Conservation (phyloP, 2,797 vertebrate species). For the Neosalanx taihuensis region DNA sequence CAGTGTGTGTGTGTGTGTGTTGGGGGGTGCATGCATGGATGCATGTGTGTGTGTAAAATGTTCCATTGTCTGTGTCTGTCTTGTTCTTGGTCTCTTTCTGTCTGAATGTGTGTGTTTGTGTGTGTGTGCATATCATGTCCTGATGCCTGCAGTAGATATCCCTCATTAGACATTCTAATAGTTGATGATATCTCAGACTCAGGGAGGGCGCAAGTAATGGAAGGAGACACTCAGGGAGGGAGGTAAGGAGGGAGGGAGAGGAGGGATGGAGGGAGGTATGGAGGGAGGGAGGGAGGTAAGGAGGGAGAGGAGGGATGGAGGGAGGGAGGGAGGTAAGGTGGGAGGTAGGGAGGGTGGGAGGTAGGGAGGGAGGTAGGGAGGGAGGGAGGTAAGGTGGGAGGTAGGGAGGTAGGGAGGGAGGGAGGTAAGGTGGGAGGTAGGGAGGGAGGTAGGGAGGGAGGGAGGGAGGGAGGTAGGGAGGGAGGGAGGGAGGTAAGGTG, state of each 20-base stretch:
- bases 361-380: too few species aligned
- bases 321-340: not conserved
- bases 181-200: conserved; percentile 69
- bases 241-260: too few species aligned
- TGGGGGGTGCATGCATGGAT: not conserved
- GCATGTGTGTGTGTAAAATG: not conserved
- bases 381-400: not conserved
- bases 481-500: too few species aligned
- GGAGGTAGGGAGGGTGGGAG: conserved; percentile 12
- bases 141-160: conserved; percentile 63
- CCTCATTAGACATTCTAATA: conserved; percentile 66
- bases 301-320: not conserved
- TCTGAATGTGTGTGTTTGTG: conserved; percentile 10
- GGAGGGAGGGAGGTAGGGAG: too few species aligned
- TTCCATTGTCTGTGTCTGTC: too few species aligned
- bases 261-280: too few species aligned
- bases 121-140: conserved; percentile 18
- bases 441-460: not conserved
- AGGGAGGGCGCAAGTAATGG: conserved; percentile 6
- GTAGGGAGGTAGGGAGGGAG: not conserved
- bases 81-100: conserved; percentile 6
- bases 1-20: conserved; percentile 2
- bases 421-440: too few species aligned
- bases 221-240: too few species aligned
- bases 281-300: too few species aligned